phyloP scores from a whole-genome alignment of 1,140 invertebrate genomes.

The Panonychus citri region DNA sequence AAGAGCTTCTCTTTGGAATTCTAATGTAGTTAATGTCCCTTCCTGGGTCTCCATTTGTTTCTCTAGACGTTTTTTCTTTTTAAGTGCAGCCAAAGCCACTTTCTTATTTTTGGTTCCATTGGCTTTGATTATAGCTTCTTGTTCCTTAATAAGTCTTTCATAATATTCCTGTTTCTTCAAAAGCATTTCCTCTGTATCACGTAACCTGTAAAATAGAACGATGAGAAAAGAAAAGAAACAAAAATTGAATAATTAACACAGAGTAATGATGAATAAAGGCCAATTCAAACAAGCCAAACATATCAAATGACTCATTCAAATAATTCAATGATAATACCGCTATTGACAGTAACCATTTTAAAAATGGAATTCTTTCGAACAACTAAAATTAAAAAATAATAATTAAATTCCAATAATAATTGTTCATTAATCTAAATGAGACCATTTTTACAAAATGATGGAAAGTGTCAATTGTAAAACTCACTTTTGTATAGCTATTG shows the following conservation, averaged over 20 bases:
- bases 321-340: no score
- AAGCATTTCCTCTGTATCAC: slow-evolving; percentile 90
- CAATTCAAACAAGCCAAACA: no score
- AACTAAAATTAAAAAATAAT: no score
- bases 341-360: no score
- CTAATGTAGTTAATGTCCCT: slow-evolving; percentile 91
- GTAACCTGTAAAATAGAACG: slow-evolving; percentile 26
- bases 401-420: no score
- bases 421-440: no score
- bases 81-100: slow-evolving; percentile 88
- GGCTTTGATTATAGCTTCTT: slow-evolving; percentile 62
- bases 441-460: no score
- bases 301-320: no score
- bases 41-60: slow-evolving; percentile 95
- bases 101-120: slow-evolving; percentile 93
- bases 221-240: background rate
- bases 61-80: slow-evolving; percentile 91
- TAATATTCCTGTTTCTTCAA: slow-evolving; percentile 95
- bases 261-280: background rate
- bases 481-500: slow-evolving; percentile 92
- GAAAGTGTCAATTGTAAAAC: no score
- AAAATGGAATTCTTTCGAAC: background rate
- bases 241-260: background rate
- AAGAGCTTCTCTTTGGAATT: slow-evolving; percentile 88
- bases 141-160: slow-evolving; percentile 81